A percentile compares a stretch with the other conserved stretches of the same genome.
Conservation (phyloP, 2,113 vertebrate genomes). For the Sebastes fasciatus region DNA sequence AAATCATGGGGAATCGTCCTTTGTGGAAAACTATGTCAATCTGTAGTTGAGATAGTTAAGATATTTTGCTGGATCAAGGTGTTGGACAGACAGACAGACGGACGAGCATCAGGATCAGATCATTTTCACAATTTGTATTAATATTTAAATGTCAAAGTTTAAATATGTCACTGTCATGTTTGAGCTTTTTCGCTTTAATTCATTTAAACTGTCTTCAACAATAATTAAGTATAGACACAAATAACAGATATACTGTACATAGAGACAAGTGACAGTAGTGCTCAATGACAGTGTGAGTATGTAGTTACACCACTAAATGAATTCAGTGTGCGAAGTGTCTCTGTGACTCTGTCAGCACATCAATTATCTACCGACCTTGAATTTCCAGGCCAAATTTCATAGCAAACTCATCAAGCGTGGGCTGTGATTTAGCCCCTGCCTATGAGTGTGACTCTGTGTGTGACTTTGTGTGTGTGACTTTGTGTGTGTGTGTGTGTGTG, state of each 20-base stretch:
- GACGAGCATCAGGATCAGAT: too few relatives aligned
- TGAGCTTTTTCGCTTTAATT: background rate
- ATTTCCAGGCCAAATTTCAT: constrained; percentile 1
- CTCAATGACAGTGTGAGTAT: background rate
- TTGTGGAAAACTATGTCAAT: too few relatives aligned
- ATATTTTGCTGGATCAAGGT: too few relatives aligned
- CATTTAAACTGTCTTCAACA: background rate
- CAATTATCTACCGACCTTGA: constrained; percentile 4
- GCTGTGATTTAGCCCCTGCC: background rate
- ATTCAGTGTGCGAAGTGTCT: background rate
- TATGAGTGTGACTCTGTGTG: background rate
- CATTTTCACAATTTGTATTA: too few relatives aligned
- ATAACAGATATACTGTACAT: background rate
- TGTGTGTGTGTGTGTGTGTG: constrained; percentile 5
- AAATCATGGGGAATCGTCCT: too few relatives aligned
- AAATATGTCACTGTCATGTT: background rate
- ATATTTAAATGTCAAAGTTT: background rate
- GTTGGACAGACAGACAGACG: too few relatives aligned
- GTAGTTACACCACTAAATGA: background rate
- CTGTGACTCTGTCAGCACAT: background rate
- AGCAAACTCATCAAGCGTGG: constrained; percentile 6
- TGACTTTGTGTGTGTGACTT: constrained; percentile 1
- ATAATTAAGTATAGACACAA: background rate
- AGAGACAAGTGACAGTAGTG: background rate
- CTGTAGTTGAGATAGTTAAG: too few relatives aligned